Evolutionary conservation across 2,797 vertebrate genomes (phyloP), one percentile per base, ranked within the genome.

Genomic region (Alauda arvensis): DNA sequence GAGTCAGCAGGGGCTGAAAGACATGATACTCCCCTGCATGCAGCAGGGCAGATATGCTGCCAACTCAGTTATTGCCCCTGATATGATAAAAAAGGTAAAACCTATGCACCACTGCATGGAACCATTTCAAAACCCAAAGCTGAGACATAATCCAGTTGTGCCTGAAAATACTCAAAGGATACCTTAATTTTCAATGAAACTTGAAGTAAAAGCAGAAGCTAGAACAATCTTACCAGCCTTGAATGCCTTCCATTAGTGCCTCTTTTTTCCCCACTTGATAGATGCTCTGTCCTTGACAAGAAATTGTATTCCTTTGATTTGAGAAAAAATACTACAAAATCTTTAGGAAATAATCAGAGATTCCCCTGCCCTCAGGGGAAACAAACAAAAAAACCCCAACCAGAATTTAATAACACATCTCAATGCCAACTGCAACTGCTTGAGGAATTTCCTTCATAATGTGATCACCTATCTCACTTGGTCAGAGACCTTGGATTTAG

Each of bases 391-490:
- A 16, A 34, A 28, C 6, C 9, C 10, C 20, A 55, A 61, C 1
- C 8, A 43, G n/a, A 62, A 72, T 53, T 77, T 52, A 60, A 5
- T 56, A 45, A 48, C 15, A 21, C 19, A 60, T 25, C 33, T 67
- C 29, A 66, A 11, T 14, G 18, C 25, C 79, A 61, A 66, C 15
- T 69, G 18, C 23, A 88, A 37, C 25, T 39, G 17, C 28, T 74
- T 56, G 17, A 80, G 12, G 10, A 67, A 74, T 51, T 81, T 53
- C 17, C 24, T 71, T 45, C 55, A 75, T 42, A 48, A 59, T 16
- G 8, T 19, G 8, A 88, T 66, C 21, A n/a, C 0, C 0, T 49
- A 33, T 34, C 21, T 63, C 51, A 39, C 25, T 49, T 25, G 3
- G 45, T 59, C 42, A 60, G 10, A 78, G 25, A 76, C 23, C 19